Evolutionary conservation across 1,140 invertebrate genomes (phyloP), one percentile per base, ranked within the genome.

Genomic region (Mizuhopecten yessoensis): DNA sequence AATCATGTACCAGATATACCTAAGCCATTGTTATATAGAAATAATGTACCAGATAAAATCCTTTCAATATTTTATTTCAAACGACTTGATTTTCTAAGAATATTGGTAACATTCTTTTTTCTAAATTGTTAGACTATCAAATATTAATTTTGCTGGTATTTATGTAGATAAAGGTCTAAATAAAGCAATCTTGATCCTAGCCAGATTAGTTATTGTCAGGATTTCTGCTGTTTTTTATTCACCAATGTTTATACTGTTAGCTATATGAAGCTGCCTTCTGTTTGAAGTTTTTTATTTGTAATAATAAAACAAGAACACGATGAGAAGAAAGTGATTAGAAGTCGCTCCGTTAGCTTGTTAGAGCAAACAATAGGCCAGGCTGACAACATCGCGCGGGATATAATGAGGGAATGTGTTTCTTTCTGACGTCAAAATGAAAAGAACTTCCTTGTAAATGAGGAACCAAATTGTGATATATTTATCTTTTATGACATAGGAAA

Each of bases 371-470:
- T 75, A 75, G 57, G 57, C 57, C n/a, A 7, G 57, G 3, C 57
- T 75, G 29, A 75, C 15, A 75, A 75, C 57, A 17, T 7, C 57
- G n/a, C 0, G 23, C 23, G n/a, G 0, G n/a, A 75, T 29, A 75
- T 75, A 75, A 75, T 75, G 57, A 75, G 57, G 57, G 57, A 75
- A 75, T 75, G 57, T 75, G 57, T 75, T 75, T 29, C 57, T 29
- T 17, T 75, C 17, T 75, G 57, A 75, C 57, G 57, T 75, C 57
- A 75, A n/a, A n/a, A 75, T 75, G 57, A 29, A 75, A 75, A 75
- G 57, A 9, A n/a, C 57, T 29, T 75, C 57, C 57, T 13, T 75
- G 57, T 29, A 75, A 75, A 75, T 75, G 57, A 75, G 57, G 57
- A 75, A 75, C 57, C 1, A 75, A 75, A 75, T 75, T 75, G 57